Conservation (phyloP, 2,113 vertebrate species). For the Pterocles orientalis region DNA sequence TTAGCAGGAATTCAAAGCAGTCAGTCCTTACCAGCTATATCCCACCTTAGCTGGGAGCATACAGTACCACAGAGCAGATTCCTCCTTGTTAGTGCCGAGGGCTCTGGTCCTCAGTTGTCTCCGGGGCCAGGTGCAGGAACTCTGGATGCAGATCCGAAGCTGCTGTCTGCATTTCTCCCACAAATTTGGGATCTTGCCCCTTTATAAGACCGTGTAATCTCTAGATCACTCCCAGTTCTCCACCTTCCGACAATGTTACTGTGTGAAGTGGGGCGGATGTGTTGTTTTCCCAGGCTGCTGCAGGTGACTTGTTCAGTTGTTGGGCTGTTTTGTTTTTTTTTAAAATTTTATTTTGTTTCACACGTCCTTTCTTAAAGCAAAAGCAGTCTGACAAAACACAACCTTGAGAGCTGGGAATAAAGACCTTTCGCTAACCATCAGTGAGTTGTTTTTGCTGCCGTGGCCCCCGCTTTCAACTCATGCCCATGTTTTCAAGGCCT, state of each 20-base stretch:
- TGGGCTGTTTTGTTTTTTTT: not conserved
- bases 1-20: not conserved
- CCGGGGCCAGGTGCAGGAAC: not conserved
- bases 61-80: not conserved
- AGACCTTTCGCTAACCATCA: not conserved
- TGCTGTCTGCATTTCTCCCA: not conserved
- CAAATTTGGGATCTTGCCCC: not conserved
- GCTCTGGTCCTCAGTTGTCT: not conserved
- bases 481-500: not conserved
- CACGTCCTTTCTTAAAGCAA: not conserved
- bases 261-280: fast-evolving
- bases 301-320: not conserved
- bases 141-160: not conserved
- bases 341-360: not conserved
- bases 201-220: fast-evolving
- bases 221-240: not conserved
- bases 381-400: not conserved
- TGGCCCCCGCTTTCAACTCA: not conserved
- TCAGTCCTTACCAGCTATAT: not conserved
- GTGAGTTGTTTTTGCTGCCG: fast-evolving
- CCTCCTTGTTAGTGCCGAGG: fast-evolving
- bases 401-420: no score
- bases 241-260: not conserved
- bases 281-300: not conserved
- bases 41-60: not conserved